phyloP scores from a whole-genome alignment of 2,113 vertebrate genomes.

The Myrmecophaga tridactyla region DNA sequence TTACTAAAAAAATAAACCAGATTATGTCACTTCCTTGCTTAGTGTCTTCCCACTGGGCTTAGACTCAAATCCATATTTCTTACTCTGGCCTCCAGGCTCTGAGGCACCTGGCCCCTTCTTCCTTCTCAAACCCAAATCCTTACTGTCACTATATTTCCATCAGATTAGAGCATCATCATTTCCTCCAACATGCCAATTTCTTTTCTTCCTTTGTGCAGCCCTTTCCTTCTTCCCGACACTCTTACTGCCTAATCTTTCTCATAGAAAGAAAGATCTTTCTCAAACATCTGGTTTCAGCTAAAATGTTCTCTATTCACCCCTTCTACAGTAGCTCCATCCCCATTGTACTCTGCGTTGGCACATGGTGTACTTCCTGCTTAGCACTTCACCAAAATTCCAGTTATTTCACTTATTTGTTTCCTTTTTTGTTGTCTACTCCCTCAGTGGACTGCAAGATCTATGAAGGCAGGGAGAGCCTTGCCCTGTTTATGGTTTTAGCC shows the following conservation, averaged over 20 bases:
- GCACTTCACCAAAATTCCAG: background rate
- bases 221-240: background rate
- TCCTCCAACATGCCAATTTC: background rate
- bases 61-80: background rate
- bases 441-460: background rate
- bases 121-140: background rate
- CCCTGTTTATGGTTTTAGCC: background rate
- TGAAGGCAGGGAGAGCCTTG: background rate
- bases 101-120: background rate
- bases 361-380: background rate
- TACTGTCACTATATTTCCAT: background rate
- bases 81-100: background rate
- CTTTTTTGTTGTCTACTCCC: background rate
- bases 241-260: background rate
- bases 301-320: background rate
- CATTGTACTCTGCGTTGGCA: background rate
- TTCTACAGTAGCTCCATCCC: background rate
- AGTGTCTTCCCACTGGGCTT: background rate
- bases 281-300: background rate
- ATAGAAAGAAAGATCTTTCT: constrained; percentile 19
- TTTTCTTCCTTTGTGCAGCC: background rate
- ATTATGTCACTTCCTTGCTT: background rate
- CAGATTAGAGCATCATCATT: background rate
- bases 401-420: constrained; percentile 37
- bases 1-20: background rate